Evolutionary conservation across 1,140 invertebrate genomes (phyloP).

Genomic region (Papilio dardanus): DNA sequence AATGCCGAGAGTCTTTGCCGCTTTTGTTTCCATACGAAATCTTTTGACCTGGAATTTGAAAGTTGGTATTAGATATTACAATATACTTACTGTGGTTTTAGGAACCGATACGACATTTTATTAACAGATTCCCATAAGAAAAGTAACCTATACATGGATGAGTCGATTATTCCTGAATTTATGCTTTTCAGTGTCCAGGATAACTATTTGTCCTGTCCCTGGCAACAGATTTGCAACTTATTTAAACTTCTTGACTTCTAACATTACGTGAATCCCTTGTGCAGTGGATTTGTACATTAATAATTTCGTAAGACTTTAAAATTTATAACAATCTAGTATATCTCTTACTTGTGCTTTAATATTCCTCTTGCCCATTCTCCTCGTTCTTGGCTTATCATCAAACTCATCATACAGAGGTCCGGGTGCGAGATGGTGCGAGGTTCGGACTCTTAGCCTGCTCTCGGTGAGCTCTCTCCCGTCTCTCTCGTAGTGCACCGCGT

Average conservation of each 20-base stretch:
- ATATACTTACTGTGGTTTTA: background rate
- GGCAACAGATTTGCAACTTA: too few relatives aligned
- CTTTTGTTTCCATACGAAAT: conserved; percentile 96
- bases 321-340: too few relatives aligned
- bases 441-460: conserved; percentile 64
- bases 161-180: too few relatives aligned
- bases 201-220: too few relatives aligned
- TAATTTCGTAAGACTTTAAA: too few relatives aligned
- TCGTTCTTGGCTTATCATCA: conserved; percentile 85
- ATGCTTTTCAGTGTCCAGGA: too few relatives aligned
- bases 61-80: background rate
- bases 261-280: too few relatives aligned
- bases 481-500: conserved; percentile 84
- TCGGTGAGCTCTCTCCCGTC: conserved; percentile 81
- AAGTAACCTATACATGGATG: too few relatives aligned
- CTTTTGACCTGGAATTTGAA: conserved; percentile 85
- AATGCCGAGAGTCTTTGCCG: conserved; percentile 96
- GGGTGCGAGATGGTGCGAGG: conserved; percentile 71
- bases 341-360: conserved; percentile 88
- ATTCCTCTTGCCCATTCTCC: conserved; percentile 91
- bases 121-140: too few relatives aligned
- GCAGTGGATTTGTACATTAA: too few relatives aligned
- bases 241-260: too few relatives aligned
- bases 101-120: too few relatives aligned
- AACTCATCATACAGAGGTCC: conserved; percentile 80